Evolutionary conservation across 2,888 invertebrate genomes (phyloP).

Genomic region (Andrena bucephala): DNA sequence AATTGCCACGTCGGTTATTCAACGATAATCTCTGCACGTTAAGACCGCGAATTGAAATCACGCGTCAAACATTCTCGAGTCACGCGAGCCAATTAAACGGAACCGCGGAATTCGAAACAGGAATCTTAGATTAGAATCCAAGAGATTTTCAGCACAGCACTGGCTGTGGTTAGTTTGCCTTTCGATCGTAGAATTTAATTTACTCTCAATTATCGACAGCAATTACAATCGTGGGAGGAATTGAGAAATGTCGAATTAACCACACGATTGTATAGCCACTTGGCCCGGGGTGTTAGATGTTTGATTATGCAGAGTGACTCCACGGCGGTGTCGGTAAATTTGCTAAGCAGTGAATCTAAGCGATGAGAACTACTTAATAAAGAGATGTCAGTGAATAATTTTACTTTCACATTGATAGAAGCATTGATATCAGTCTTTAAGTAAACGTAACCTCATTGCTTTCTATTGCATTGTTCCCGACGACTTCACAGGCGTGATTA

Average conservation of each 20-base stretch:
- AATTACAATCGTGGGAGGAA: neutral
- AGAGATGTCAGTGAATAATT: neutral
- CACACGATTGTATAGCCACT: neutral
- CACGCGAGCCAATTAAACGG: neutral
- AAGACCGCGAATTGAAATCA: neutral
- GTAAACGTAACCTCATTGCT: no score
- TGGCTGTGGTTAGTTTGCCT: neutral
- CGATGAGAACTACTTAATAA: neutral
- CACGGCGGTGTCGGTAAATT: neutral
- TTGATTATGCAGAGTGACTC: neutral
- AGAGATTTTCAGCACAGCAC: neutral
- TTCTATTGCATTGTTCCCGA: no score
- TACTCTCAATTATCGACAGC: neutral
- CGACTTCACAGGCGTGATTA: no score
- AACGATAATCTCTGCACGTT: neutral
- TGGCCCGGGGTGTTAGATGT: neutral
- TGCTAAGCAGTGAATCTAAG: neutral
- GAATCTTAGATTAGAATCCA: neutral
- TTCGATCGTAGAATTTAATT: neutral
- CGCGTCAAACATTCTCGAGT: neutral
- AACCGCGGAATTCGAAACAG: neutral
- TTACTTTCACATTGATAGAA: neutral
- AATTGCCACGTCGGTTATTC: slow-evolving; percentile 19
- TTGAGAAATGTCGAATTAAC: no score
- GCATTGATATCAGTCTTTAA: no score